phyloP scores from a whole-genome alignment of 2,888 invertebrate genomes.

The Lepidochrysops patricia region DNA sequence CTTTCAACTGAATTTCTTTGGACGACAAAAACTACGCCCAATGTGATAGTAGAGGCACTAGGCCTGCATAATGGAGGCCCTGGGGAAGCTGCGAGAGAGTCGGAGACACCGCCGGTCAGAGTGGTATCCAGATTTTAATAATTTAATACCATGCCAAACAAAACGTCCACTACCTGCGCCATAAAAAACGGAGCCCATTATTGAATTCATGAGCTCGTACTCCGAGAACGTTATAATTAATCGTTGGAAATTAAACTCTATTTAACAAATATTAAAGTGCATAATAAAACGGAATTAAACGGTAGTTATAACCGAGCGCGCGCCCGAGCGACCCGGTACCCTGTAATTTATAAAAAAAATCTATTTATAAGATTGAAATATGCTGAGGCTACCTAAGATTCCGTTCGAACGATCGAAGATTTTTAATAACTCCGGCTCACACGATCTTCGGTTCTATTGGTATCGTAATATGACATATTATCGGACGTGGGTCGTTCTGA shows the following conservation, averaged over 20 bases:
- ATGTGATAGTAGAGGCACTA: not conserved
- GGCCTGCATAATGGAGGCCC: not conserved
- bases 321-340: conserved; percentile 70
- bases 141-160: conserved; percentile 22
- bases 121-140: not conserved
- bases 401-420: conserved; percentile 57
- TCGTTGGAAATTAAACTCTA: conserved; percentile 52
- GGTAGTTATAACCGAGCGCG: conserved; percentile 45
- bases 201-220: conserved; percentile 42
- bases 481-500: not conserved
- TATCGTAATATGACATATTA: not conserved
- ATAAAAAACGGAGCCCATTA: conserved; percentile 51
- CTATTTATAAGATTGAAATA: conserved; percentile 74
- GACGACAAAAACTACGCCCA: not conserved
- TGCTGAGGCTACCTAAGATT: conserved; percentile 69
- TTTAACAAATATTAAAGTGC: conserved; percentile 47
- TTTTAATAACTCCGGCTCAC: conserved; percentile 57
- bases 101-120: not conserved
- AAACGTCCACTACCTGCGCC: conserved; percentile 46
- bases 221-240: conserved; percentile 24
- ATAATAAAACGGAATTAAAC: conserved; percentile 38
- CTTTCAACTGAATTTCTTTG: not conserved
- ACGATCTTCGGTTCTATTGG: not conserved
- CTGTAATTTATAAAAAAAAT: conserved; percentile 74
- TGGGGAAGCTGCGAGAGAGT: not conserved